These are phyloP conservation scores for Jaculus jaculus DNA, from an alignment of 2,113 vertebrate genomes.

Conservation along the genomic window DNA sequence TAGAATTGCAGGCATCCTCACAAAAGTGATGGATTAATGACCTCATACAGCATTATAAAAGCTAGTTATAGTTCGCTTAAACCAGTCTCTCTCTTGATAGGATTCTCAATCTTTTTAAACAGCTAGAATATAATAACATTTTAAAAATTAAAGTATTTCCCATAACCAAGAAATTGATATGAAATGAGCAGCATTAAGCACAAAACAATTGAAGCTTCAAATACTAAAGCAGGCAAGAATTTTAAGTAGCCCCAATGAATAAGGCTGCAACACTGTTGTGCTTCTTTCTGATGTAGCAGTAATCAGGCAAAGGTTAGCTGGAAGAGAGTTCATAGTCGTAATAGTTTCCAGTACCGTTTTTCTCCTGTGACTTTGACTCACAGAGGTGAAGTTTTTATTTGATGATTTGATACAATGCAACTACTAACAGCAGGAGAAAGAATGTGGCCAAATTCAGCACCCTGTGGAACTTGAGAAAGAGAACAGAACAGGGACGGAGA, in stretches of 20 bases:
- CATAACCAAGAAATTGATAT: constrained; percentile 59
- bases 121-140: constrained; percentile 67
- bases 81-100: constrained; percentile 58
- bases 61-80: constrained; percentile 63
- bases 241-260: constrained; percentile 62
- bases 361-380: constrained; percentile 67
- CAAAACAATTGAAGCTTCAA: constrained; percentile 71
- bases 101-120: constrained; percentile 66
- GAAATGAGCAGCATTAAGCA: constrained; percentile 64
- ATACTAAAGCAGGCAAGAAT: constrained; percentile 52
- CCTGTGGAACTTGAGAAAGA: constrained; percentile 70
- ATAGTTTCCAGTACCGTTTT: constrained; percentile 59
- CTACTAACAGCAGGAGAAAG: constrained; percentile 79
- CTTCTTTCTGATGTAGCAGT: constrained; percentile 45
- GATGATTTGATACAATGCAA: constrained; percentile 66
- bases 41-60: constrained; percentile 55
- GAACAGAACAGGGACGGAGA: not conserved
- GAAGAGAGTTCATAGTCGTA: constrained; percentile 56
- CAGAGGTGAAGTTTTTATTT: constrained; percentile 77
- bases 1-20: constrained; percentile 49
- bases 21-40: constrained; percentile 61
- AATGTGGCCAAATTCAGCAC: constrained; percentile 78
- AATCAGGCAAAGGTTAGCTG: constrained; percentile 56
- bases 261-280: constrained; percentile 8
- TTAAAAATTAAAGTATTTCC: constrained; percentile 62